Evolutionary conservation across 2,888 invertebrate genomes (phyloP).

Genomic region (Lepidonotus clava): DNA sequence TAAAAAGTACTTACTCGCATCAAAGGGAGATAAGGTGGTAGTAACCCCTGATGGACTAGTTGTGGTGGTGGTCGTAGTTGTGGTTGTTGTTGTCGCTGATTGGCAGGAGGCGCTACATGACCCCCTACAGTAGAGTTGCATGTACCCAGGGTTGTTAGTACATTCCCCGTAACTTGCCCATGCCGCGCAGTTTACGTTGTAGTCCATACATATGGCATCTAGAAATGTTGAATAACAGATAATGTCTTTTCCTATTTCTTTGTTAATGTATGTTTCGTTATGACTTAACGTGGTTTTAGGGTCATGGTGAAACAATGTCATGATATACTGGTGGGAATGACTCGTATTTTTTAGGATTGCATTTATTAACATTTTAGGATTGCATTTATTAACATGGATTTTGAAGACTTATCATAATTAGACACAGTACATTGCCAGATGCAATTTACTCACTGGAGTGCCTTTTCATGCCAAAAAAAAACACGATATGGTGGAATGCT

Average conservation of each 20-base stretch:
- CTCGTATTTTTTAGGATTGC: not conserved
- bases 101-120: not conserved
- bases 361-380: not conserved
- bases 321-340: not conserved
- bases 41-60: not conserved
- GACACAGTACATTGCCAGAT: too few relatives aligned
- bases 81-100: not conserved
- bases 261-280: not conserved
- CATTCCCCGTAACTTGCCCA: not conserved
- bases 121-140: not conserved
- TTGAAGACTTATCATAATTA: too few relatives aligned
- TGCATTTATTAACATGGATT: not conserved
- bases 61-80: not conserved
- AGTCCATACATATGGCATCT: constrained; percentile 2
- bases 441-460: too few relatives aligned
- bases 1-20: not conserved
- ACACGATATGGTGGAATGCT: too few relatives aligned
- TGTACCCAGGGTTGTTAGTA: not conserved
- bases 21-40: not conserved
- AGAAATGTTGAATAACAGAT: not conserved
- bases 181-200: not conserved
- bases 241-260: not conserved
- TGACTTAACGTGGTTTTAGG: not conserved
- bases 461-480: too few relatives aligned
- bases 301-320: not conserved